Evolutionary conservation across 2,888 invertebrate genomes (phyloP).

Genomic region (Brachypalpus laphriformis): DNA sequence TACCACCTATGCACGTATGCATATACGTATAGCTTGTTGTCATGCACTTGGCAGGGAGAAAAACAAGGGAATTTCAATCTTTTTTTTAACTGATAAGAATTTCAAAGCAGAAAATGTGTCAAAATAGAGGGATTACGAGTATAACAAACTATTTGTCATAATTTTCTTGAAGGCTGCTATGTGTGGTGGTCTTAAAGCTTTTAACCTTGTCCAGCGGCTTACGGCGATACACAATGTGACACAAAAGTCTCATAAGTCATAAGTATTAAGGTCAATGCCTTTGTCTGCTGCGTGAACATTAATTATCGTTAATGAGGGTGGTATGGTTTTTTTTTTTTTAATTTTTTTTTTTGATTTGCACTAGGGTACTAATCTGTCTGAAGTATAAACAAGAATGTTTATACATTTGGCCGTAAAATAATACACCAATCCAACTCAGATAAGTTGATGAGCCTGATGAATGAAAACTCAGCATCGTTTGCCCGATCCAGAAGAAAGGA

Average conservation of each 20-base stretch:
- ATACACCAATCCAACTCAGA: no score
- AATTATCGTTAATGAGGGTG: neutral
- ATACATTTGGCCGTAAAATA: no score
- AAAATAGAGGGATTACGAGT: slow-evolving; percentile 8
- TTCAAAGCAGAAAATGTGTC: neutral
- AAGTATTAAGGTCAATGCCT: slow-evolving; percentile 18
- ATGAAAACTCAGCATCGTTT: no score
- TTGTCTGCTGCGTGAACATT: neutral
- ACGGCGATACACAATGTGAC: neutral
- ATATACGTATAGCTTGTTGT: neutral
- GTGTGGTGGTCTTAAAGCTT: neutral
- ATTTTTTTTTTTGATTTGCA: neutral
- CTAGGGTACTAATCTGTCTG: no score
- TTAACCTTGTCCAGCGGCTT: slow-evolving; percentile 5
- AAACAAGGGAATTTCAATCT: neutral
- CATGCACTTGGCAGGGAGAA: slow-evolving; percentile 17
- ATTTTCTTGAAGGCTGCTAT: slow-evolving; percentile 11
- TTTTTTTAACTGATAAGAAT: neutral
- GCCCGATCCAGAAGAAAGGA: no score
- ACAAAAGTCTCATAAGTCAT: neutral
- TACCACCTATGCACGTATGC: neutral
- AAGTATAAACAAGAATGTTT: neutral
- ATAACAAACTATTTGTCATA: slow-evolving; percentile 4
- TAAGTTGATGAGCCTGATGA: no score
- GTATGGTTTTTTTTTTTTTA: slow-evolving; percentile 6